Evolutionary conservation across 1,140 invertebrate genomes (phyloP).

Genomic region (Drosophila equinoxialis): DNA sequence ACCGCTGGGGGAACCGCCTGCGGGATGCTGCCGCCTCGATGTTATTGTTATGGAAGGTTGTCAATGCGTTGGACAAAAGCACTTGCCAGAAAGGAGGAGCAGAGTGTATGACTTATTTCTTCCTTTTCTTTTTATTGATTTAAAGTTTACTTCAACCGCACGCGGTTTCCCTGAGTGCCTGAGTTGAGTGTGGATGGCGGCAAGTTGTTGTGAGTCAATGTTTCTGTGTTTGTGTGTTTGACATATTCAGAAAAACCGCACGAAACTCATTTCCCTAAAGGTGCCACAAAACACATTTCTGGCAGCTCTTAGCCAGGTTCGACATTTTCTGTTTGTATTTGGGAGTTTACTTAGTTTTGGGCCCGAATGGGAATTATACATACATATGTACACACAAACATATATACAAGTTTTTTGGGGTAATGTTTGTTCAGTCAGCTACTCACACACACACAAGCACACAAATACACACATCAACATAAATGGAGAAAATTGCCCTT

Average conservation of each 20-base stretch:
- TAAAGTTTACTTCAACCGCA: conserved; percentile 69
- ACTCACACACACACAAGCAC: background rate
- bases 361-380: conserved; percentile 48
- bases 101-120: conserved; percentile 36
- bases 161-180: conserved; percentile 28
- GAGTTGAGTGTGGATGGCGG: conserved; percentile 15
- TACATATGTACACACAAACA: background rate
- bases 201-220: background rate
- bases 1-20: conserved; percentile 32
- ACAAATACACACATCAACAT: conserved; percentile 12
- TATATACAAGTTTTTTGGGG: background rate
- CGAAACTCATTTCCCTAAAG: conserved; percentile 71
- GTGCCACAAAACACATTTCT: conserved; percentile 43
- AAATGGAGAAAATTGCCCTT: conserved; percentile 2
- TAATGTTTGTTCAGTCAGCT: conserved; percentile 30
- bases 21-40: conserved; percentile 15
- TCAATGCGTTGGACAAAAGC: conserved; percentile 78
- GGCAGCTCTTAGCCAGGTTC: conserved; percentile 16
- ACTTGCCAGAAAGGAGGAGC: conserved; percentile 43
- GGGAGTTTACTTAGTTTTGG: conserved; percentile 41
- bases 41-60: conserved; percentile 64
- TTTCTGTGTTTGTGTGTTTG: background rate
- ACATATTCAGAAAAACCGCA: conserved; percentile 42
- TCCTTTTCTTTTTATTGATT: conserved; percentile 66
- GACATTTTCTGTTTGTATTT: conserved; percentile 37